These are phyloP conservation scores for Muscicapa adusta DNA, from an alignment of 2,113 vertebrate species.

Conservation along the genomic window DNA sequence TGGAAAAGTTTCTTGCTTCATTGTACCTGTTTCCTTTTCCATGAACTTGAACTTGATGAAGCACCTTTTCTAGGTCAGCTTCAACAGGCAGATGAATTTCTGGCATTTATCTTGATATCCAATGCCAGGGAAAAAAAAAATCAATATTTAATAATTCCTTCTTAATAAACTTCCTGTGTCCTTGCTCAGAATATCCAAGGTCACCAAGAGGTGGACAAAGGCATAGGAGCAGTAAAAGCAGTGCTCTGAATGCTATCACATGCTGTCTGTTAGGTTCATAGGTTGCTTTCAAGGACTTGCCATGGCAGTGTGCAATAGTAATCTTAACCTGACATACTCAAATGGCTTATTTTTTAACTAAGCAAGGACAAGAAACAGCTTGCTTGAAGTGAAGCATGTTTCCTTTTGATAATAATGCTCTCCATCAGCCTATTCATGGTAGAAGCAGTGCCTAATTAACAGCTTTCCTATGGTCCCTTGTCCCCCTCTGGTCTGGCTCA, in stretches of 20 bases:
- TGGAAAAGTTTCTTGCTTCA: not conserved
- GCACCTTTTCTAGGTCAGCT: not conserved
- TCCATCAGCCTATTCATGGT: not conserved
- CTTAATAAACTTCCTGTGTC: not conserved
- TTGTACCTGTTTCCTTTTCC: not conserved
- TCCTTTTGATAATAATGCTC: not conserved
- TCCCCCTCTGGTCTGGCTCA: not conserved
- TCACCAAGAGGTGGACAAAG: not conserved
- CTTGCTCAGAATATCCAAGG: not conserved
- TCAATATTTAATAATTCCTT: constrained; percentile 48
- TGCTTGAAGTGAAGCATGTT: not conserved
- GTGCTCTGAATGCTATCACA: not conserved
- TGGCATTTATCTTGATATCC: constrained; percentile 8
- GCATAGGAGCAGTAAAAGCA: not conserved
- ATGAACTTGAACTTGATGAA: constrained; percentile 2
- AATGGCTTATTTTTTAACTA: not conserved
- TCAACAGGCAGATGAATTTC: not conserved
- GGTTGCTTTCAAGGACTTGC: not conserved
- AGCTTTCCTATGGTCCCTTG: not conserved
- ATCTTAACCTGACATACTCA: not conserved
- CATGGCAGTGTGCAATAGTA: not conserved
- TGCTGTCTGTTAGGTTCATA: not conserved
- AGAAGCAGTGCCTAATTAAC: not conserved
- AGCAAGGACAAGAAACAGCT: not conserved
- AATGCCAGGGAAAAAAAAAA: not conserved